A percentile compares a stretch with the other conserved stretches of the same genome.
These are phyloP conservation scores for Megaceryle torquata DNA, from an alignment of 2,113 vertebrate genomes.

Conservation along the genomic window DNA sequence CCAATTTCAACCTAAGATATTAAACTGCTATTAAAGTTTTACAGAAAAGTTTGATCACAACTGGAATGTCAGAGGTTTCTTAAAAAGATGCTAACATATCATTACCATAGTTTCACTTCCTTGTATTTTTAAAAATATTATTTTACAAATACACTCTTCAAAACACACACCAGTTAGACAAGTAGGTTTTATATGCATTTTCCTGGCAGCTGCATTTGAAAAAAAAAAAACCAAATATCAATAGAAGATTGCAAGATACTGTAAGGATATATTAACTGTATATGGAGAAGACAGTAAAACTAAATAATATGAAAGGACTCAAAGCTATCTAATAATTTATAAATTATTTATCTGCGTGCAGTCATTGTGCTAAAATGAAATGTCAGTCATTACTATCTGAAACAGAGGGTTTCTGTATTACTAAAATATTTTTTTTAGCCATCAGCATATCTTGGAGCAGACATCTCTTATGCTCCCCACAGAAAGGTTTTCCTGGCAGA, in stretches of 20 bases:
- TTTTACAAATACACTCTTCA: not conserved
- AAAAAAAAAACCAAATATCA: not conserved
- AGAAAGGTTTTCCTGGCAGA: not conserved
- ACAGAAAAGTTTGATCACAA: not conserved
- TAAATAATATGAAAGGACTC: not conserved
- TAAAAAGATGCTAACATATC: not conserved
- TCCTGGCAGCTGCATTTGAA: not conserved
- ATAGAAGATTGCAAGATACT: not conserved
- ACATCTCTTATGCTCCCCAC: not conserved
- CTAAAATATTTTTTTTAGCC: not conserved
- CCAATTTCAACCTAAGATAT: not conserved
- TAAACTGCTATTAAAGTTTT: not conserved
- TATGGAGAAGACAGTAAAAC: not conserved
- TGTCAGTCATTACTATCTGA: not conserved
- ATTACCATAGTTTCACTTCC: not conserved
- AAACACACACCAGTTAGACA: not conserved
- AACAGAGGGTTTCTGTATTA: not conserved
- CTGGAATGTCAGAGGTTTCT: not conserved
- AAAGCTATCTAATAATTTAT: not conserved
- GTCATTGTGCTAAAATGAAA: not conserved
- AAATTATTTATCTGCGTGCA: not conserved
- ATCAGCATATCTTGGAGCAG: not conserved
- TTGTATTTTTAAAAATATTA: not conserved
- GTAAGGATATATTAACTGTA: not conserved
- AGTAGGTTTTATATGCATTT: not conserved